Evolutionary conservation across 2,113 vertebrate genomes (phyloP), one percentile per base, ranked within the genome.

Genomic region (Anguilla japonica): DNA sequence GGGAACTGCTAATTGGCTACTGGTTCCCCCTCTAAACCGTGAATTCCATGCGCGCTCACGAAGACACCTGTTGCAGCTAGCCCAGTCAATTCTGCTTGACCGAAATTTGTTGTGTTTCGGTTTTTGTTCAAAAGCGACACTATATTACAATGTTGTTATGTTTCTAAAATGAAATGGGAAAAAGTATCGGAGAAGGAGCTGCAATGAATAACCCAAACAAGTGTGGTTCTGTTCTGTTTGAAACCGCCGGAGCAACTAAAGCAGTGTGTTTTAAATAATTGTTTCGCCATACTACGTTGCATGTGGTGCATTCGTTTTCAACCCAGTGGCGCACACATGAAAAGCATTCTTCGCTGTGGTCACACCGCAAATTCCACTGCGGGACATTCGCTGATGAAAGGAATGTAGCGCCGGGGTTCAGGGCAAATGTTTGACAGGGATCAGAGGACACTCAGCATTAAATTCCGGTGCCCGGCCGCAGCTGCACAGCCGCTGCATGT

Each of bases 351-450:
- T 26, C 43, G 67, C 63, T 85, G 84, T n/a, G 84, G 84, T 78
- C 57, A 0, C 84, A 39, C 26, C n/a, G 46, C 50, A 39, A 39
- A 57, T 57, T 83, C 53, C 50, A 39, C 16, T 34, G 82, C 34
- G 41, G 82, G 13, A 41, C 20, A 46, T 26, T 71, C 41, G 16
- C 5, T 18, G 67, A 85, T 85, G 84, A 85, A 85, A 75, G 63
- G 16, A 20, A 8, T 15, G 20, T 18, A 29, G 11, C 14, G 50
- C 41, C 29, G 41, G 15, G n/a, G 43, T 41, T 56, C n/a, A 13
- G 14, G 83, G 26, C 71, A 6, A 11, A 20, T 91, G 40, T 57
- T 34, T 89, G 83, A 63, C 92, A 89, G 90, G 88, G 5, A 78
- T 6, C 18, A 20, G 60, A 22, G 60, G 20, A 26, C 60, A 14